phyloP scores from a whole-genome alignment of 1,140 invertebrate genomes.

The Thaumetopoea pityocampa region DNA sequence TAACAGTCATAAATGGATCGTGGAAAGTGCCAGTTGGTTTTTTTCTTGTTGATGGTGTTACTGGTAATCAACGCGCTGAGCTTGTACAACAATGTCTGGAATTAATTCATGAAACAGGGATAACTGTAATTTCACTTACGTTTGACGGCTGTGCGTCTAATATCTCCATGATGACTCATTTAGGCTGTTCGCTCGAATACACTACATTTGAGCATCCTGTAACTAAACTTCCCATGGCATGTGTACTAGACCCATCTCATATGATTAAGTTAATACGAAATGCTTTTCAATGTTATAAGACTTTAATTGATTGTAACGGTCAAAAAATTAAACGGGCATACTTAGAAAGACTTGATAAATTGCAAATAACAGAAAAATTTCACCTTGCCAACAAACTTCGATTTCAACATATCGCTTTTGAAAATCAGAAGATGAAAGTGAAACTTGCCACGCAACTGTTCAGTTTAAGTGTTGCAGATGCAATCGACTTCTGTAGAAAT shows the following conservation, averaged over 20 bases:
- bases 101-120: conserved; percentile 22
- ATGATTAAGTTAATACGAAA: conserved; percentile 18
- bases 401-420: conserved; percentile 13
- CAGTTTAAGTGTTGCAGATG: conserved; percentile 17
- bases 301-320: conserved; percentile 6
- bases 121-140: conserved; percentile 34
- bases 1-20: conserved; percentile 34
- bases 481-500: conserved; percentile 19
- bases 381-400: conserved; percentile 18
- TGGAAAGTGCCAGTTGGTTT: conserved; percentile 47
- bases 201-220: conserved; percentile 3
- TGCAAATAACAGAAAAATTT: conserved; percentile 15
- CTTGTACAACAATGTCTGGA: conserved; percentile 26
- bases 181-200: conserved; percentile 28
- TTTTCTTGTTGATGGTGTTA: conserved; percentile 21
- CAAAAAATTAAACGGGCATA: conserved; percentile 7
- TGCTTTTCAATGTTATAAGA: conserved; percentile 9
- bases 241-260: conserved; percentile 7
- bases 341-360: conserved; percentile 2
- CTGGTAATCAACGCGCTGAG: conserved; percentile 22
- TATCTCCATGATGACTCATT: conserved; percentile 22
- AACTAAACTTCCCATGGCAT: neutral
- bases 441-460: conserved; percentile 24
- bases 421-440: conserved; percentile 28
- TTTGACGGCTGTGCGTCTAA: conserved; percentile 40